Evolutionary conservation across 2,113 vertebrate species (phyloP).

Genomic region (Eulemur rufifrons): DNA sequence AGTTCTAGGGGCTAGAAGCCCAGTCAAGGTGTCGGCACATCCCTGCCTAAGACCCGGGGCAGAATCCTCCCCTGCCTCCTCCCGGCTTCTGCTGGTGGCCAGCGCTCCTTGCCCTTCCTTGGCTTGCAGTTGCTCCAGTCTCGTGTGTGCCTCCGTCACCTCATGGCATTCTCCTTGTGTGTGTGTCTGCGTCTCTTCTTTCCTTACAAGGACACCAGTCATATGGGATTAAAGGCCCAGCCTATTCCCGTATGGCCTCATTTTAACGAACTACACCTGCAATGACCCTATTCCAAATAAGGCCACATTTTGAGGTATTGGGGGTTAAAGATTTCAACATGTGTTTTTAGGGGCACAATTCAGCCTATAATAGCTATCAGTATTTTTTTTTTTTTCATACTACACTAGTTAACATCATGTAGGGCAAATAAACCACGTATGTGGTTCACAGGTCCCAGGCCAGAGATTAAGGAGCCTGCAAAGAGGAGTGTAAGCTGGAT

Average conservation of each 20-base stretch:
- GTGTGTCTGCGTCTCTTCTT: background rate
- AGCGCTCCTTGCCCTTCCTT: background rate
- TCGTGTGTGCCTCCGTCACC: background rate
- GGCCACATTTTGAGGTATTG: background rate
- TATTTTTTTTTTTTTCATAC: background rate
- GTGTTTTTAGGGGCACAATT: background rate
- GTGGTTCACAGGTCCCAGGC: background rate
- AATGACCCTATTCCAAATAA: background rate
- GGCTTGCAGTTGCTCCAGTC: background rate
- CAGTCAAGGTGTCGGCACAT: background rate
- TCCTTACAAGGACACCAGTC: background rate
- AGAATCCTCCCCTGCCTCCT: background rate
- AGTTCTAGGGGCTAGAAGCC: background rate
- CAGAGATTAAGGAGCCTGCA: background rate
- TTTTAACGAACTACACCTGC: background rate
- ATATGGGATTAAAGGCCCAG: background rate
- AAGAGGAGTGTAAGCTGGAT: background rate
- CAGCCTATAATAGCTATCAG: background rate
- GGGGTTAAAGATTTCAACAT: background rate
- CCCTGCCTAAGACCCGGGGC: background rate
- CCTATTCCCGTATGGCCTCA: background rate
- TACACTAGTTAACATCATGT: background rate
- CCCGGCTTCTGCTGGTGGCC: background rate
- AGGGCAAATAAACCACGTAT: background rate
- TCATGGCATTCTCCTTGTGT: background rate